Base-by-base conservation (phyloP, 2,888 invertebrate species). In the Ypsolopha scabrella region DNA sequence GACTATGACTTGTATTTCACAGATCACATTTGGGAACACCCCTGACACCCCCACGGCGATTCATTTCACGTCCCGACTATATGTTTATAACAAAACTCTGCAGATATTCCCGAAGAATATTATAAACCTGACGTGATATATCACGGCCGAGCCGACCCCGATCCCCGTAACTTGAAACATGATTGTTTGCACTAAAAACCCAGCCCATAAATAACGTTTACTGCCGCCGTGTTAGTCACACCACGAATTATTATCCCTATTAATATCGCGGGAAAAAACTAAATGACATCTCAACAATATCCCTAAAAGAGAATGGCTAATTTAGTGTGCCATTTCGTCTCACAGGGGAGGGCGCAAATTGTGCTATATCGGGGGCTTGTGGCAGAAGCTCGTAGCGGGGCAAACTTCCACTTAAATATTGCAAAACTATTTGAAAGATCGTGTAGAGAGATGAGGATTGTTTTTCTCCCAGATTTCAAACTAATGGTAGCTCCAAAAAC, bases 291-390 rank as follows among this genome's bases (percentile, higher is more conserved):
- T 43, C 50, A 41, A 50, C 50, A 50, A 50, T 50, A 35, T 34
- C 50, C 50, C 43, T 43, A 50, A 50, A 50, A 50, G 41, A 43
- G 43, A 43, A 50, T 50, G 50, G 50, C 50, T 50, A 50, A 50
- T 50, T 50, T 50, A 50, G 33, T 41, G 39, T 35, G 50, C 34
- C 36, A 13, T 50, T 33, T 11, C 36, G 14, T 9, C 10, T 39
- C 33, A 11, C 39, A 49, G 49, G 49, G 49, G 39, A 41, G 49
- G 24, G 37, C 43, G 37, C 37, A 47, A 14, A 47, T n/a, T 24
- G 34, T 39, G 49, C 24, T 33, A 33, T 24, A 24, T 24, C 1
- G 41, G 41, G n/a, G 39, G n/a, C 35, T 39, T n/a, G n/a, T 39
- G 39, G 39, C 39, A 39, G n/a, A 46, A 39, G 41, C 13, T 35